Evolutionary conservation across 2,113 vertebrate genomes (phyloP).

Genomic region (Junco hyemalis): DNA sequence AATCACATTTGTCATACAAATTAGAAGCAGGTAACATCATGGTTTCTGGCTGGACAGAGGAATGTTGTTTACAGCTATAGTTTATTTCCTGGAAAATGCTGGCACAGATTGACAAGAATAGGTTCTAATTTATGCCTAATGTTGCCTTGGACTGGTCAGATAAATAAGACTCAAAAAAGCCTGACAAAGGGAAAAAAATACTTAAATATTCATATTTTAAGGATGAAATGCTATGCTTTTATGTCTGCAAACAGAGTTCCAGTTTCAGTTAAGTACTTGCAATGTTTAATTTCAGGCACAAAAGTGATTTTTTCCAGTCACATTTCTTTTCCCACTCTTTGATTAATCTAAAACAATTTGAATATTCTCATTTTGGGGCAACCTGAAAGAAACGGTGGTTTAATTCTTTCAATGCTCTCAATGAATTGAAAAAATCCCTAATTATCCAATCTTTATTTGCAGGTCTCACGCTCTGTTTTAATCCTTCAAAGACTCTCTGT

Average conservation of each 20-base stretch:
- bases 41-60: not conserved
- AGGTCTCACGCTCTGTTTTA: not conserved
- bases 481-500: not conserved
- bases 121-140: not conserved
- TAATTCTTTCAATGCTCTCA: not conserved
- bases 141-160: not conserved
- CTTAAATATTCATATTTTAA: not conserved
- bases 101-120: not conserved
- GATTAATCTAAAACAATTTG: not conserved
- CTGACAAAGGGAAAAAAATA: not conserved
- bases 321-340: not conserved
- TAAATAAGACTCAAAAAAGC: not conserved
- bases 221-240: not conserved
- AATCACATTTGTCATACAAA: conserved; percentile 2
- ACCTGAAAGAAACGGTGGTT: not conserved
- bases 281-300: not conserved
- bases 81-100: conserved; percentile 2
- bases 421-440: not conserved
- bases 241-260: not conserved
- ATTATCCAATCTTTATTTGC: not conserved
- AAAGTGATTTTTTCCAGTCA: not conserved
- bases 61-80: not conserved
- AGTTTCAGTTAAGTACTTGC: not conserved
- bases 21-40: conserved; percentile 40
- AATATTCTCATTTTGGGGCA: not conserved